Evolutionary conservation across 2,113 vertebrate species (phyloP), one percentile per base, ranked within the genome.

Genomic region (Takifugu flavidus): DNA sequence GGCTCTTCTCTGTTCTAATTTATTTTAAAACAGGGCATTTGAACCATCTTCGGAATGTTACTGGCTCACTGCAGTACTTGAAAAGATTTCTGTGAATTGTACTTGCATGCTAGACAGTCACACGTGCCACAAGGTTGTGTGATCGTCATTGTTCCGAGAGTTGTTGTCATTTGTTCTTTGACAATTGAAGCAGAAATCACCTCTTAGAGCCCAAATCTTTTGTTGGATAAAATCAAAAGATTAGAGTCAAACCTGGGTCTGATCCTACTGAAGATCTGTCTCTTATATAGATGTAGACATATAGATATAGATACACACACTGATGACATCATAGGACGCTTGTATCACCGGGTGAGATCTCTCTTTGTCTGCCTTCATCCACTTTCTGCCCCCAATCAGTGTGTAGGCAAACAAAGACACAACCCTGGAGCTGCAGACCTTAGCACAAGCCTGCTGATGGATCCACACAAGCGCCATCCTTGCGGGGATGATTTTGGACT

Each of bases 331-430:
- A 47, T 79, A 65, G 72, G 74, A 59, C 0, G 14, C 49, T 20
- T 42, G 59, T 44, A 72, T 70, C 56, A 72, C 51, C 44, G 74
- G 70, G 58, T 58, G 61, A 73, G 62, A 62, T 65, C 28, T 29
- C 28, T 29, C 58, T 20, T 20, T 44, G 46, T 25, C 29, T 12
- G 49, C 49, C 61, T 70, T 58, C 62, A 67, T 78, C 75, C 54
- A 56, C 72, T 66, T 70, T 74, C 27, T 58, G 65, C 74, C 67
- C 20, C 26, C 63, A 39, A 65, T 77, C 80, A 1, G 75, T 20
- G 20, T 20, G 20, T 20, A 20, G 20, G 45, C 53, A 26, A 49
- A 62, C 63, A 65, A 60, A 78, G 74, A 68, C 67, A 64, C 63
- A 59, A 28, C 53, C 62, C 49, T 60, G 0, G 0, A 44, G 65